A percentile compares a stretch with the other conserved stretches of the same genome.
phyloP scores from a whole-genome alignment of 2,888 invertebrate genomes.

The Pterostichus madidus region DNA sequence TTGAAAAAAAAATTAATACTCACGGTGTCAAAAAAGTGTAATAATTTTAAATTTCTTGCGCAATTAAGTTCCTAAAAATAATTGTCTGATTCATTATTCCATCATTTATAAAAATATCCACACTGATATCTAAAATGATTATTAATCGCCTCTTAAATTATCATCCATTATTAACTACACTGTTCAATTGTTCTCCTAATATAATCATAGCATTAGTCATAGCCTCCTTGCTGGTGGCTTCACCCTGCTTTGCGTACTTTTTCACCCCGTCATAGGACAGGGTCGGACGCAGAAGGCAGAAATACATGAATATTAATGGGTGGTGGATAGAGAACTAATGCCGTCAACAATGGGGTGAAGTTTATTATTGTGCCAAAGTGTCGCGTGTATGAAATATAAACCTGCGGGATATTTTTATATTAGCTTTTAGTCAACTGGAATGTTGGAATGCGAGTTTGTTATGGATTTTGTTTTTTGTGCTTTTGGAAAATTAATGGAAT shows the following conservation, averaged over 20 bases:
- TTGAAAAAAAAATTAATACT: too few relatives aligned
- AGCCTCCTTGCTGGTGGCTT: neutral
- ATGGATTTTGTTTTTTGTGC: neutral
- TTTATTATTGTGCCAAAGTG: constrained; percentile 56
- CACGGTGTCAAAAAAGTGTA: too few relatives aligned
- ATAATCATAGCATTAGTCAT: constrained; percentile 51
- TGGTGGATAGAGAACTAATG: constrained; percentile 35
- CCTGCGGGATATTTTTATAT: constrained; percentile 63
- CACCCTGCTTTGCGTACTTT: constrained; percentile 16
- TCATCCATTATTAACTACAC: constrained; percentile 34
- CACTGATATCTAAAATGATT: constrained; percentile 6
- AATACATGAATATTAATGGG: constrained; percentile 64
- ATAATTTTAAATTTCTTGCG: neutral
- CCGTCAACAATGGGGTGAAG: constrained; percentile 59
- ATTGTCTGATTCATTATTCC: constrained; percentile 9
- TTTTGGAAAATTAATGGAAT: too few relatives aligned
- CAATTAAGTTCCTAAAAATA: neutral
- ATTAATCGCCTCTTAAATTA: constrained; percentile 45
- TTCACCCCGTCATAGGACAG: neutral
- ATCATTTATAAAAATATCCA: constrained; percentile 14
- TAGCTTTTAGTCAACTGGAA: constrained; percentile 27
- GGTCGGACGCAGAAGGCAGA: constrained; percentile 12
- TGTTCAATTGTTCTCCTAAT: constrained; percentile 47
- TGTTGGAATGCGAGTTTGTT: constrained; percentile 5
- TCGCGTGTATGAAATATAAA: constrained; percentile 45